Conservation (phyloP, 2,113 vertebrate species). For the Mugil cephalus region DNA sequence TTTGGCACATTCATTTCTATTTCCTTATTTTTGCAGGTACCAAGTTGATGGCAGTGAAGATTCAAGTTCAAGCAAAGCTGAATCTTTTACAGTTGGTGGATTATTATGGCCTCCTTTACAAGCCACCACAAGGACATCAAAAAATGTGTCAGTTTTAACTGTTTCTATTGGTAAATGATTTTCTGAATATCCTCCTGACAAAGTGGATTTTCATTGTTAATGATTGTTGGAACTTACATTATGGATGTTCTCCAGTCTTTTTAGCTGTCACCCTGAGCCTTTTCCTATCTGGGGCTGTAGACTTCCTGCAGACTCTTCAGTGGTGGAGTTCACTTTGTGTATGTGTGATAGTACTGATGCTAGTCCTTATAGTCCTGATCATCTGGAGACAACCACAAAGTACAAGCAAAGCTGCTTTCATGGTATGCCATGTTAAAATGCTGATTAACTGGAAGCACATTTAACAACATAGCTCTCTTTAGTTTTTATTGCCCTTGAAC, state of each 20-base stretch:
- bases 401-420: constrained; percentile 82
- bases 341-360: constrained; percentile 66
- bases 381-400: constrained; percentile 90
- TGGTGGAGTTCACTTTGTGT: constrained; percentile 83
- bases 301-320: constrained; percentile 62
- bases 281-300: constrained; percentile 57
- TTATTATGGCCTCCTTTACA: constrained; percentile 66
- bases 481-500: no score
- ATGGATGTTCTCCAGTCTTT: constrained; percentile 63
- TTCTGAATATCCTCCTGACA: neutral
- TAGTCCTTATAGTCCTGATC: constrained; percentile 73
- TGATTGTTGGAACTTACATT: neutral
- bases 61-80: constrained; percentile 47
- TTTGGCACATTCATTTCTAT: neutral
- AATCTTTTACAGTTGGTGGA: constrained; percentile 61
- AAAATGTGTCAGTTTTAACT: constrained; percentile 74
- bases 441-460: no score
- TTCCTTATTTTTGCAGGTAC: constrained; percentile 78
- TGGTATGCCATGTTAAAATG: constrained; percentile 75
- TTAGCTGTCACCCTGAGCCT: constrained; percentile 69
- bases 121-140: constrained; percentile 75
- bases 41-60: constrained; percentile 47
- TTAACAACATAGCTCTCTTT: no score
- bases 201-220: neutral
- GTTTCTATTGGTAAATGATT: constrained; percentile 65